Percentiles rank a stretch among this genome's conserved stretches.
Conservation (phyloP, 2,888 invertebrate species). For the Drosophila cognata region DNA sequence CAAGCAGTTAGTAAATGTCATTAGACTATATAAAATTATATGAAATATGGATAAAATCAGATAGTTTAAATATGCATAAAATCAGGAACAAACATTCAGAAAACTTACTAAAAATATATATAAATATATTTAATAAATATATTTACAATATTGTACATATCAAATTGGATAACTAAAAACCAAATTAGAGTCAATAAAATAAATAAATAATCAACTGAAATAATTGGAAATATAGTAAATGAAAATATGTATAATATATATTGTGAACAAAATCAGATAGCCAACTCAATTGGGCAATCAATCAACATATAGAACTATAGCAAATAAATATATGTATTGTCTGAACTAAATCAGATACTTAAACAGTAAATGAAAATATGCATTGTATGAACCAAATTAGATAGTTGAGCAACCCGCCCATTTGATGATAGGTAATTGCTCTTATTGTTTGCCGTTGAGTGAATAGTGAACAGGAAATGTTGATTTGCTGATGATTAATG, state of each 20-base stretch:
- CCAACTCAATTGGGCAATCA: too few relatives aligned
- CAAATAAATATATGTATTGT: not conserved
- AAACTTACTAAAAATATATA: not conserved
- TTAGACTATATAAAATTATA: not conserved
- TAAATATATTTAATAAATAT: not conserved
- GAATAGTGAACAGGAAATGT: constrained; percentile 30
- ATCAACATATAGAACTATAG: too few relatives aligned
- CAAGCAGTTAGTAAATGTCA: not conserved
- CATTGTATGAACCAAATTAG: not conserved
- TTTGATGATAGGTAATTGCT: not conserved
- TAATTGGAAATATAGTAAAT: not conserved
- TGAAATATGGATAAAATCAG: not conserved
- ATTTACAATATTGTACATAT: not conserved
- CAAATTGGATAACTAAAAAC: not conserved
- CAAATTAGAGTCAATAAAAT: not conserved
- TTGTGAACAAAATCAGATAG: not conserved
- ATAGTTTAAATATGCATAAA: not conserved
- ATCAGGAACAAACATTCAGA: not conserved
- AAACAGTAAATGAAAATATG: not conserved
- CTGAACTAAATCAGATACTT: not conserved
- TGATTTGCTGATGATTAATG: constrained; percentile 16
- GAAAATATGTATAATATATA: not conserved
- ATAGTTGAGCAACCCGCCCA: not conserved
- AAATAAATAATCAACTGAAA: not conserved
- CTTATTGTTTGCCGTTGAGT: not conserved